Evolutionary conservation across 1,140 invertebrate species (phyloP).

Genomic region (Ips typographus): DNA sequence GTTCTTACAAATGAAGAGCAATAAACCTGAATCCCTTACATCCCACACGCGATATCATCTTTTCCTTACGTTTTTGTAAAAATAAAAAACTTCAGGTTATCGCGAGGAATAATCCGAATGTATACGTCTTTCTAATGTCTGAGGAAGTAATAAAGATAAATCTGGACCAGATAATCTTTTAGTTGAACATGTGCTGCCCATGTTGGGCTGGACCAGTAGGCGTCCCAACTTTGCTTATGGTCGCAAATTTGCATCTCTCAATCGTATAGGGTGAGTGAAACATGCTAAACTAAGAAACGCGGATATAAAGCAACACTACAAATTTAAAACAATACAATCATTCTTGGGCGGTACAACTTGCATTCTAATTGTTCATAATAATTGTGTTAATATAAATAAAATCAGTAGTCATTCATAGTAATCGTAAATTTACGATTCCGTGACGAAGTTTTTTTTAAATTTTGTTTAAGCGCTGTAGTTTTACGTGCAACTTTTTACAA

Average conservation of each 20-base stretch:
- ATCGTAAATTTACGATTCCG: not conserved
- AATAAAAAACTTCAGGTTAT: slow-evolving; percentile 26
- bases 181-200: slow-evolving; percentile 33
- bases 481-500: not conserved
- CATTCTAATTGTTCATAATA: not conserved
- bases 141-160: slow-evolving; percentile 37
- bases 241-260: slow-evolving; percentile 30
- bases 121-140: slow-evolving; percentile 32
- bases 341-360: not conserved
- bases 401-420: slow-evolving; percentile 1
- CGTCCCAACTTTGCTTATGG: slow-evolving; percentile 31
- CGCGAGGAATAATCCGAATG: slow-evolving; percentile 26
- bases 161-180: slow-evolving; percentile 36
- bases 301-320: not conserved
- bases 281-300: not conserved
- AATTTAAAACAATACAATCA: too few species aligned
- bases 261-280: slow-evolving; percentile 8
- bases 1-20: not conserved
- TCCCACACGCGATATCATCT: slow-evolving; percentile 10
- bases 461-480: not conserved
- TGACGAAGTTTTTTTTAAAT: not conserved
- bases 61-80: slow-evolving; percentile 11
- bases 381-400: not conserved
- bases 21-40: slow-evolving; percentile 11
- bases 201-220: slow-evolving; percentile 34